Conservation (phyloP, 2,797 vertebrate species). For the Nothura maculosa region DNA sequence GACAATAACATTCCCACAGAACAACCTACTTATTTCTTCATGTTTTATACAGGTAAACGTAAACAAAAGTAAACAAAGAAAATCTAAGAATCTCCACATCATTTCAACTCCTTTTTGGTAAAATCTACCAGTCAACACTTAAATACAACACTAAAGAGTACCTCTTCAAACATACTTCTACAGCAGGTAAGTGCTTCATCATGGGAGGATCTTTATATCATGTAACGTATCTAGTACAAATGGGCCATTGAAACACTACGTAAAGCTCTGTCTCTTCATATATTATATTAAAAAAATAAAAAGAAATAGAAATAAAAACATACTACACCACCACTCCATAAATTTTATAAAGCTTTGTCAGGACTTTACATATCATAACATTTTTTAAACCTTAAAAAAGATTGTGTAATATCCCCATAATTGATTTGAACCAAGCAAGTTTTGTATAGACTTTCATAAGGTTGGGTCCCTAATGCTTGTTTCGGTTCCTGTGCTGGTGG, state of each 20-base stretch:
- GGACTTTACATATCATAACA: background rate
- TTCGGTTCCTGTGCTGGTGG: background rate
- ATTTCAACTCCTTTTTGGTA: background rate
- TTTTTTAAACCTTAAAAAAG: background rate
- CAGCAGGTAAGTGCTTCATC: background rate
- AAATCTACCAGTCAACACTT: background rate
- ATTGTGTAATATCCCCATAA: background rate
- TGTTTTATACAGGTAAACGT: background rate
- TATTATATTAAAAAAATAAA: background rate
- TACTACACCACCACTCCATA: background rate
- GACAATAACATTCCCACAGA: background rate
- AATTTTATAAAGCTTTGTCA: background rate
- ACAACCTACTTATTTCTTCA: background rate
- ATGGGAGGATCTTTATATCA: too few relatives aligned
- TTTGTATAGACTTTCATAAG: background rate
- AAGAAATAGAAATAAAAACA: background rate
- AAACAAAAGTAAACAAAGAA: background rate
- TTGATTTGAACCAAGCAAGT: background rate
- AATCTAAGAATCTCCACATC: background rate
- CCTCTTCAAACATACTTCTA: background rate
- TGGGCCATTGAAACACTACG: background rate
- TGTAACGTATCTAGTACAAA: background rate
- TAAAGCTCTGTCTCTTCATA: background rate
- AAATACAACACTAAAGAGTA: background rate
- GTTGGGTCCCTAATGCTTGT: background rate